Evolutionary conservation across 2,797 vertebrate species (phyloP), one percentile per base, ranked within the genome.

Genomic region (Distichodus sexfasciatus): DNA sequence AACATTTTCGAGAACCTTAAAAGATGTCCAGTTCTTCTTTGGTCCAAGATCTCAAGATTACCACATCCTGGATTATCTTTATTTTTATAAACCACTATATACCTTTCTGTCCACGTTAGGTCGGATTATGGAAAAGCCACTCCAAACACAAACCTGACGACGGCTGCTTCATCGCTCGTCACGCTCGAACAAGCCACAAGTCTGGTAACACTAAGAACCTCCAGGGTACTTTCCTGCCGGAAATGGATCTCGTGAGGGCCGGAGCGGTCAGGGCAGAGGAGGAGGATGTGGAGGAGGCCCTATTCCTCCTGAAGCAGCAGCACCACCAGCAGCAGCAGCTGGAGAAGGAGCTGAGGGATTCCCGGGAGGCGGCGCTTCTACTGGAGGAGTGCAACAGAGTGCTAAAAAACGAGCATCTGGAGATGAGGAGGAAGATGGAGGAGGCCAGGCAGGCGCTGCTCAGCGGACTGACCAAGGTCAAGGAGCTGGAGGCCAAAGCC

Each of bases 101-200:
- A 21, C 46, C 11, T 33, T 62, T 35, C 2, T 47, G 23, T 55
- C 35, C 66, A 26, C 15, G 2, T 72, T 77, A 6, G 64, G 97
- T 98, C 4, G 95, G 95, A 51, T 89, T 97, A 58, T 91, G 92
- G 92, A 97, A 97, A 83, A 95, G 93, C 79, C 93, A 90, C 4
- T 83, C 88, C 6, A 91, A 84, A 66, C 93, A 90, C 36, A 89
- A 85, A 79, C 76, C 87, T 43, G 91, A 93, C 10, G n/a, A n/a
- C n/a, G n/a, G 85, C 68, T 92, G 90, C 44, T 91, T 90, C 11
- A 14, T 87, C 12, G 86, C 84, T 38, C 84, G 75, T 41, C 83
- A 88, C 38, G 87, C 77, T 67, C 79, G 72, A 15, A 31, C 64
- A 1, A 17, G 70, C 26, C 84, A 82, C 69, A 87, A 76, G 76